Evolutionary conservation across 2,113 vertebrate genomes (phyloP), one percentile per base, ranked within the genome.

Genomic region (Vicugna pacos): DNA sequence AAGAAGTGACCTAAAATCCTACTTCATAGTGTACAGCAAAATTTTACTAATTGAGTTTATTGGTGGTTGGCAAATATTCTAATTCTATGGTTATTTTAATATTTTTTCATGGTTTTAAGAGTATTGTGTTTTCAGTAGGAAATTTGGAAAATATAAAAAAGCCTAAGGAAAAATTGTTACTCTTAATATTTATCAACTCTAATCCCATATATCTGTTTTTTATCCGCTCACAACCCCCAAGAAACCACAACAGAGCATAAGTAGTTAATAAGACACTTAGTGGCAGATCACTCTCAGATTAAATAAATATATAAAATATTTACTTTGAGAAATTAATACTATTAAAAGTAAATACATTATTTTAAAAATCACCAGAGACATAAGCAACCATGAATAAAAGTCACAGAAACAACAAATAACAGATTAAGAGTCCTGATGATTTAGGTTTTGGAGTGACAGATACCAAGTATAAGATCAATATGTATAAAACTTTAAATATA

Each of bases 51-150:
- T 48, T 83, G 69, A 88, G 28, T 75, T 75, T 70, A 62, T n/a
- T 62, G 50, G 32, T 89, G 52, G 42, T 76, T 92, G 35, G 35
- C 48, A 93, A 93, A 46, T 89, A 82, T 89, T 95, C 69, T n/a
- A 7, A 2, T 60, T 89, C 19, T 9, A 26, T 30, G n/a, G 32
- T 75, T 93, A 84, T 89, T 77, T 93, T 92, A 85, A 76, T 50
- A 87, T 81, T 73, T 67, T 69, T 83, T 77, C 13, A 35, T 24
- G 20, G 30, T 84, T 81, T 87, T 75, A 48, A 92, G 82, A 35
- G 4, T 22, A 86, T 50, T 50, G 64, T 30, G 38, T 60, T 8
- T 54, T 62, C 28, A 86, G 26, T 48, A 91, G 32, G 35, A 75
- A 75, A 75, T 35, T 81, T 50, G 62, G 13, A 19, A 54, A 75